phyloP scores from a whole-genome alignment of 1,140 invertebrate species.

The Chymomyza costata region DNA sequence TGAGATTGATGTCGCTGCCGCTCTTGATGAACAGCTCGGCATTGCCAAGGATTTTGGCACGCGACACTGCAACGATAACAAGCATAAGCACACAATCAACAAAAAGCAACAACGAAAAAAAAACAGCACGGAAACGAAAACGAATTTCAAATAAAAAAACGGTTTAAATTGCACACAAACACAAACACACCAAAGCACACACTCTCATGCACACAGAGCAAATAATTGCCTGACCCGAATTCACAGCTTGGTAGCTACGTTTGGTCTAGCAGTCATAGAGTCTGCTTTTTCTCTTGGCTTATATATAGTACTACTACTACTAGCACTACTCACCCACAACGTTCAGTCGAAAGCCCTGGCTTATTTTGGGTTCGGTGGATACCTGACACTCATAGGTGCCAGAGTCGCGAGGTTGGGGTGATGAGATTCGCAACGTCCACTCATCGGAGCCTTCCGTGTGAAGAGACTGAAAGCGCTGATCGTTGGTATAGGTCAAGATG shows the following conservation, averaged over 20 bases:
- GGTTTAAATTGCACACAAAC: conserved; percentile 13
- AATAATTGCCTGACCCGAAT: no score
- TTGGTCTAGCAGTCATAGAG: not conserved
- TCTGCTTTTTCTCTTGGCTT: not conserved
- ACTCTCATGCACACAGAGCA: not conserved
- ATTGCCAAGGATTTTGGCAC: conserved; percentile 90
- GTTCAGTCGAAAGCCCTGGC: conserved; percentile 85
- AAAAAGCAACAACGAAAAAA: conserved; percentile 3
- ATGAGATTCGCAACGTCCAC: conserved; percentile 89
- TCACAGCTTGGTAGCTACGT: not conserved
- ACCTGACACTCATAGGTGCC: conserved; percentile 91
- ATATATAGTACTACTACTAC: no score
- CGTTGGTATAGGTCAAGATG: conserved; percentile 85
- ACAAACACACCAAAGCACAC: conserved; percentile 18
- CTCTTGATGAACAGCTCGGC: conserved; percentile 90
- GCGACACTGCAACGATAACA: conserved; percentile 83
- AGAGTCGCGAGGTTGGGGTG: conserved; percentile 85
- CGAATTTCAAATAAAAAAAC: conserved; percentile 24
- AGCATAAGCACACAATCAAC: conserved; percentile 31
- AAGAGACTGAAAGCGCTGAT: conserved; percentile 84
- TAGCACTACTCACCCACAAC: conserved; percentile 90
- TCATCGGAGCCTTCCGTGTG: conserved; percentile 91
- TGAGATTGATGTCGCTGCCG: conserved; percentile 93
- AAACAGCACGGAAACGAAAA: conserved; percentile 31
- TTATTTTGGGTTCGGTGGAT: conserved; percentile 90